Base-by-base conservation (phyloP, 2,113 vertebrate genomes). In the Spheniscus mendiculus region DNA sequence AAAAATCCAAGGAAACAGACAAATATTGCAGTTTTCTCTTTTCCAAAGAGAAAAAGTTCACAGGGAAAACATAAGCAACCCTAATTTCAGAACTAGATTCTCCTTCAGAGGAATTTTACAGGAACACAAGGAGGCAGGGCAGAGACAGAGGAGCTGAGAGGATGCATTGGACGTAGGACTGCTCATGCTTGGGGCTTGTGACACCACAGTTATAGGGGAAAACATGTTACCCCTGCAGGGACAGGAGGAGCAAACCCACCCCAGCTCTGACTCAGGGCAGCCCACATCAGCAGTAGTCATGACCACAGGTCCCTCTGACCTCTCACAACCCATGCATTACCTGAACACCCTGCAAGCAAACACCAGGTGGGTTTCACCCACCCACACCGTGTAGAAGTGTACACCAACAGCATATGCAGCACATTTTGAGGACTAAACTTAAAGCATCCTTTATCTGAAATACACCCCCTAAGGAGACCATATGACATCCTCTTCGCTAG, bases 321-420 rank as follows among this genome's bases (percentile, higher is more conserved):
- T 66, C 65, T 50, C 21, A 4, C 12, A 23, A 53, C 38, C 25
- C 40, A 79, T 3, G 1, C 0, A 0, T 30, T 36, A 55, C 50
- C 34, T 16, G 11, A 83, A 45, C n/a, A 26, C 5, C 15, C 25
- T 58, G 30, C 29, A 52, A 36, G 44, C 21, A 63, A 67, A 26
- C 27, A 58, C 12, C 16, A 17, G 26, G 47, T 17, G 8, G 40
- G 18, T 70, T 76, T 11, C 19, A 15, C 25, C 40, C 34, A 40
- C 42, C 2, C 15, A 22, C 10, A 25, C 10, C 11, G 17, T 5
- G 5, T 2, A 36, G 44, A 79, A 45, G 15, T 66, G 44, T 18
- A 62, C 7, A 79, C 25, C 55, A 62, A 29, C 23, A 86, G 38
- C 34, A 61, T 22, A 72, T 1, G 10, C 53, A 53, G 62, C 47